Conservation (phyloP, 1,140 invertebrate genomes). For the Drosophila nebulosa region DNA sequence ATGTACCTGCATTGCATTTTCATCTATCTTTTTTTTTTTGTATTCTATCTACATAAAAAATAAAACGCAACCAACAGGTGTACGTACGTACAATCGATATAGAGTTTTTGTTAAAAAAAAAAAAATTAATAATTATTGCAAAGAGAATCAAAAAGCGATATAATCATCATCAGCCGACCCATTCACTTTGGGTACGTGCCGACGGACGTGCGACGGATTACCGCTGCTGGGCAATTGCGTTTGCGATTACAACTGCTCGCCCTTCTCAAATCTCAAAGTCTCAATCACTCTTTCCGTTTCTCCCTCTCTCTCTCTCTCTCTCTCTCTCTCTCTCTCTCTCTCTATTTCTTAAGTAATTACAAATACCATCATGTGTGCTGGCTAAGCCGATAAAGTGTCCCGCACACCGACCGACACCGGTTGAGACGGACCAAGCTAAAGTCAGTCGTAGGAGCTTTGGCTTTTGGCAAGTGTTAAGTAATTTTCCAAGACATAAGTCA, state of each 20-base stretch:
- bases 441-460: conserved; percentile 1
- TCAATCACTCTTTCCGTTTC: not conserved
- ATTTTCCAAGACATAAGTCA: conserved; percentile 67
- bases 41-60: too few species aligned
- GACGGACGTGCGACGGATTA: not conserved
- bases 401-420: not conserved
- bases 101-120: not conserved
- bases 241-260: not conserved
- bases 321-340: too few species aligned
- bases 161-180: not conserved
- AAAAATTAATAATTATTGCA: not conserved
- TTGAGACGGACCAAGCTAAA: not conserved
- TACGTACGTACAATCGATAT: not conserved
- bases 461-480: conserved; percentile 61
- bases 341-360: not conserved
- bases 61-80: too few species aligned
- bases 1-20: too few species aligned
- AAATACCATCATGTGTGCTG: not conserved
- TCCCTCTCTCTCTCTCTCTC: not conserved
- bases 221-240: not conserved
- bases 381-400: not conserved
- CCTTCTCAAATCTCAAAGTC: not conserved
- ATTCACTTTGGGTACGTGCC: not conserved
- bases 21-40: too few species aligned
- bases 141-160: not conserved